These are phyloP conservation scores for Bombus superbus DNA, from an alignment of 1,140 invertebrate genomes.

Conservation along the genomic window DNA sequence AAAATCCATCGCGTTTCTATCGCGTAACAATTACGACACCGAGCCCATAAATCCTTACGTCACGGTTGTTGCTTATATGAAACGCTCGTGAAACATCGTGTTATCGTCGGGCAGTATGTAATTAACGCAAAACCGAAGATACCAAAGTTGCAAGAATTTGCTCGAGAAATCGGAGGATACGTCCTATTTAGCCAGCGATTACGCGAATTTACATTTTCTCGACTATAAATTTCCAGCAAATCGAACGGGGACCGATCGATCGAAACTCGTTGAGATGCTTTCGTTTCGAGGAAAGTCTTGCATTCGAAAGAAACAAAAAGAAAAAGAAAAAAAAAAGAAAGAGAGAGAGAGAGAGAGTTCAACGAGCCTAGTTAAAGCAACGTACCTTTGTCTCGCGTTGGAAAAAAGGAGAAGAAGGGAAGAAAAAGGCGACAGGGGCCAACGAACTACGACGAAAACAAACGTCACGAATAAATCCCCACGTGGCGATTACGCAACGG, in stretches of 20 bases:
- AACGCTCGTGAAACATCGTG: background rate
- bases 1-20: slow-evolving; percentile 31
- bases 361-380: too few relatives aligned
- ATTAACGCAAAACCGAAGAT: background rate
- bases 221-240: too few relatives aligned
- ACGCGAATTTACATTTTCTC: too few relatives aligned
- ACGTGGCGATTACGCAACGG: slow-evolving; percentile 52
- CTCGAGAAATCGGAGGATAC: too few relatives aligned
- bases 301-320: too few relatives aligned
- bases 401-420: background rate
- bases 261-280: too few relatives aligned
- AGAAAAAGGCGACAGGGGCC: background rate
- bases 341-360: too few relatives aligned
- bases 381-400: too few relatives aligned
- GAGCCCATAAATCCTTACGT: slow-evolving; percentile 19
- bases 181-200: too few relatives aligned
- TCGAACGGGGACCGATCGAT: too few relatives aligned
- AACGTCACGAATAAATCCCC: slow-evolving; percentile 11
- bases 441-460: background rate
- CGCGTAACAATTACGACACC: slow-evolving; percentile 41
- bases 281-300: too few relatives aligned
- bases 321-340: too few relatives aligned
- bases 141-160: background rate
- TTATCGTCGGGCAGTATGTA: background rate
- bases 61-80: background rate